Evolutionary conservation across 2,797 vertebrate genomes (phyloP), one percentile per base, ranked within the genome.

Genomic region (Aphelocoma californica): DNA sequence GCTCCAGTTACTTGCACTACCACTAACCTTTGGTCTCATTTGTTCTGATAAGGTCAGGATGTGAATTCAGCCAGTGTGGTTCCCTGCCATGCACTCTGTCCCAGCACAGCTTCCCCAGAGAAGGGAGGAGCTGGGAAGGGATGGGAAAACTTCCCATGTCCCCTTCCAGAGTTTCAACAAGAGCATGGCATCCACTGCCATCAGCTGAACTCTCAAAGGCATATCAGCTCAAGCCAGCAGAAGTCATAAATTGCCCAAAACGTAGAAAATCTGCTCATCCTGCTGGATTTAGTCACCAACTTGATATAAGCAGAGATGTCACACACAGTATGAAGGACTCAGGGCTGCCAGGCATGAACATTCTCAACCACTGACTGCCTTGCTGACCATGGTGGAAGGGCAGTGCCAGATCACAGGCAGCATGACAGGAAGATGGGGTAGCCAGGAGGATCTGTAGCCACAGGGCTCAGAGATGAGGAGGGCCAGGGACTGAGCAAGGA

Each of bases 31-130:
- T 64, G 80, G 18, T 66, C 80, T 36, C 28, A 7, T 2, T 44
- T 62, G 13, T 32, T 40, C 51, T 14, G n/a, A 70, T 67, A 70
- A 51, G 1, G 1, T 28, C 69, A 51, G 56, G 83, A 38, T 56
- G 60, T 32, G n/a, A 66, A 86, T 47, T 6, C 75, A 61, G 60
- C 47, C 10, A 2, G 11, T 0, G 0, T 6, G 23, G 31, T 24
- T 40, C 85, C 81, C 47, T 66, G 69, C 20, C 25, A 5, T 5
- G 4, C 36, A 15, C 62, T 50, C 82, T 14, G 9, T 13, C 61
- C 45, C 29, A 47, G 67, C 36, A 54, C 23, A 61, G 65, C 74
- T 47, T 34, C 31, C 11, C 38, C 23, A 32, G 54, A 57, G 18
- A 67, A 24, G 8, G n/a, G 18, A 81, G 53, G n/a, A n/a, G 16